Percentiles rank a stretch among this genome's conserved stretches.
Conservation (phyloP, 2,113 vertebrate genomes). For the Otus sunia region DNA sequence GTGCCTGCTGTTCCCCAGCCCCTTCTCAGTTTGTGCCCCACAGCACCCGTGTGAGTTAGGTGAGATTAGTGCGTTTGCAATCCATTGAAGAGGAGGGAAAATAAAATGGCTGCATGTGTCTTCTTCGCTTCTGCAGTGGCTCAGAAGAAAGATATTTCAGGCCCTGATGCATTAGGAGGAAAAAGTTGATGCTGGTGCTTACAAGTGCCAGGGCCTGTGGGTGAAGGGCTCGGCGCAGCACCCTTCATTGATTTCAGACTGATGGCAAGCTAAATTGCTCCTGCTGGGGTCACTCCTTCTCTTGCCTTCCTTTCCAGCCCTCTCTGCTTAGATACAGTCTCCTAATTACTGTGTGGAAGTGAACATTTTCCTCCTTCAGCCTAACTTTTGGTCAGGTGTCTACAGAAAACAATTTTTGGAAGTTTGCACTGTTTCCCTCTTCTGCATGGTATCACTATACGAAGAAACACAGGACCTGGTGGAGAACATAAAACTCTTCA, state of each 20-base stretch:
- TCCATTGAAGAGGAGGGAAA: background rate
- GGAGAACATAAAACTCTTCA: background rate
- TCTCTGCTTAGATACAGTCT: background rate
- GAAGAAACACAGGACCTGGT: background rate
- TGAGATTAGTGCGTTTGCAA: rapidly evolving
- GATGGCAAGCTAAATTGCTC: background rate
- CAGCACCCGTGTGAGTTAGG: background rate
- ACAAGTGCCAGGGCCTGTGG: rapidly evolving
- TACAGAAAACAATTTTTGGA: background rate
- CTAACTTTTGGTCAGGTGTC: background rate
- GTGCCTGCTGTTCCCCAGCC: background rate
- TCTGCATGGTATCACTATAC: background rate
- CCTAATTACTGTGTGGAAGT: background rate
- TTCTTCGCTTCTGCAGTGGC: background rate
- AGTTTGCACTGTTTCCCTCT: background rate
- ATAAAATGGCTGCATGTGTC: background rate
- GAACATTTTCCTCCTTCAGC: background rate
- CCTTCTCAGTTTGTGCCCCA: background rate
- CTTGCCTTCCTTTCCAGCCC: background rate
- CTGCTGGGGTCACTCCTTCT: background rate
- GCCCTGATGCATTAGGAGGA: background rate
- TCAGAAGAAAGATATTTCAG: background rate
- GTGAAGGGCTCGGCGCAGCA: rapidly evolving
- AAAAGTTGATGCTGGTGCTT: background rate
- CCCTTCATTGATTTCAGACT: background rate